A percentile compares a stretch with the other conserved stretches of the same genome.
Conservation (phyloP, 2,888 invertebrate genomes). For the Dryocosmus kuriphilus region DNA sequence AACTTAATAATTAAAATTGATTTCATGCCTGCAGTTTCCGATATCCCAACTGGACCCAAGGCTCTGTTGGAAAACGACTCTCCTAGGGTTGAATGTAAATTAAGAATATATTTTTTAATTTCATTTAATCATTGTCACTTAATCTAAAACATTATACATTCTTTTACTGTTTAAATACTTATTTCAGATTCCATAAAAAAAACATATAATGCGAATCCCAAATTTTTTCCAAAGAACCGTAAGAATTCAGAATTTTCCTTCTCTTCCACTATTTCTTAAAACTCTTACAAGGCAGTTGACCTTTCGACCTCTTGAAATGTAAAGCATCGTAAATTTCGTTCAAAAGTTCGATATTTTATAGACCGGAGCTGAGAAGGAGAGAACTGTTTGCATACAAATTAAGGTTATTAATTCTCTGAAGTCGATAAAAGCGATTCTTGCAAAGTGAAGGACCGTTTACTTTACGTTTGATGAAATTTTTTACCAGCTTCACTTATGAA, state of each 20-base stretch:
- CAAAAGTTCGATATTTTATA: slow-evolving; percentile 27
- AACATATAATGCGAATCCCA: not conserved
- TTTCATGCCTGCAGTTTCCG: too few species aligned
- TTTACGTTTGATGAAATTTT: not conserved
- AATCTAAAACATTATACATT: too few species aligned
- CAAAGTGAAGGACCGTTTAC: not conserved
- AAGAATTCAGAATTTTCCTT: not conserved
- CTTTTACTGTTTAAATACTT: too few species aligned
- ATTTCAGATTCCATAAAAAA: too few species aligned
- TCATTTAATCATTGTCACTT: too few species aligned
- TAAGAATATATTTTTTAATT: too few species aligned
- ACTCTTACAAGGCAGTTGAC: not conserved
- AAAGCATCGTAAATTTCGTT: slow-evolving; percentile 20
- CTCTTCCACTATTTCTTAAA: not conserved
- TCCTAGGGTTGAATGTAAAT: too few species aligned
- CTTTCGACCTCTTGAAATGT: not conserved
- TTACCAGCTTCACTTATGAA: not conserved
- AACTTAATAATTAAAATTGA: too few species aligned
- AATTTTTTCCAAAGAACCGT: not conserved
- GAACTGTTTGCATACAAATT: slow-evolving; percentile 31
- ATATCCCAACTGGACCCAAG: too few species aligned
- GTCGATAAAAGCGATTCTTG: slow-evolving; percentile 16
- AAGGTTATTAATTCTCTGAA: slow-evolving; percentile 29
- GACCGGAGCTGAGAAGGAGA: slow-evolving; percentile 8
- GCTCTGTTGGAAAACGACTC: too few species aligned